A percentile compares a stretch with the other conserved stretches of the same genome.
Evolutionary conservation across 2,888 invertebrate species (phyloP).

Genomic region (Laspeyria flexula): DNA sequence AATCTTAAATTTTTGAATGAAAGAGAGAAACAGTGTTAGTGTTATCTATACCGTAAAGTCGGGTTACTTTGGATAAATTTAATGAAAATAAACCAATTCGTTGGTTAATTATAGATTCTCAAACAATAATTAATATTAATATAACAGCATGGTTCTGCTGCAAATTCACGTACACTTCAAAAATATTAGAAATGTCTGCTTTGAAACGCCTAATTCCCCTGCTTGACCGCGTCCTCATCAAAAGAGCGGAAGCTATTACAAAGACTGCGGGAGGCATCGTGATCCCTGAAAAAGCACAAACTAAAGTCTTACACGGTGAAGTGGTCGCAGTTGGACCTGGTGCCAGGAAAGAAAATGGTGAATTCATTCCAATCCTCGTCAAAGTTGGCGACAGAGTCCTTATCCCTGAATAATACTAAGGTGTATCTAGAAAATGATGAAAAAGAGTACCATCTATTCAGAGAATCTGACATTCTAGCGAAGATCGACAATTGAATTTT

Average conservation of each 20-base stretch:
- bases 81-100: no score
- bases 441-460: conserved; percentile 96
- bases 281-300: conserved; percentile 97
- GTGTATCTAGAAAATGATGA: conserved; percentile 95
- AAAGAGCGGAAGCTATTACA: conserved; percentile 95
- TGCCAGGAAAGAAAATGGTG: conserved; percentile 93
- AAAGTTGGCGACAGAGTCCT: conserved; percentile 97
- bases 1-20: no score
- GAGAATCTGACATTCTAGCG: conserved; percentile 98
- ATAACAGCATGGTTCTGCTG: no score
- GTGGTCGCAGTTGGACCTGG: conserved; percentile 98
- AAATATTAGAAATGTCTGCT: conserved; percentile 70
- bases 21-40: no score
- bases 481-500: conserved; percentile 89
- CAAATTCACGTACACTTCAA: no score
- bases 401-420: conserved; percentile 99
- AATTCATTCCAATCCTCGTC: conserved; percentile 91
- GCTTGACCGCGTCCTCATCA: conserved; percentile 97
- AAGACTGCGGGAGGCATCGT: conserved; percentile 98
- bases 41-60: no score
- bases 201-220: conserved; percentile 88
- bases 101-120: no score
- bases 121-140: no score
- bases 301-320: conserved; percentile 95
- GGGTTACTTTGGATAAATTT: no score